Conservation (phyloP, 2,888 invertebrate genomes). For the Campoletis raptor region DNA sequence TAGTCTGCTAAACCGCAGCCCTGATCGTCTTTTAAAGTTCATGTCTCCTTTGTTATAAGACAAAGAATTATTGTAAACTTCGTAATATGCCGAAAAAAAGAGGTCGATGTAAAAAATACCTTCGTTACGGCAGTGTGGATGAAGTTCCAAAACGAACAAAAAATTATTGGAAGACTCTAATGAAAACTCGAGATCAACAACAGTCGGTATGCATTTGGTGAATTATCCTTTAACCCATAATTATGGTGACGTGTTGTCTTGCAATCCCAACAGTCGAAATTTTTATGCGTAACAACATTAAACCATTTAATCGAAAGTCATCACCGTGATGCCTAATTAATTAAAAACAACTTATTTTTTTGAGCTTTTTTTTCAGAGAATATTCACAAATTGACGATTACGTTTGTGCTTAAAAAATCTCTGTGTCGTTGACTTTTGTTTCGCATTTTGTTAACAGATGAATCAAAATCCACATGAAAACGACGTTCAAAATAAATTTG, state of each 20-base stretch:
- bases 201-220: background rate
- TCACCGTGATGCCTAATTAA: no score
- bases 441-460: background rate
- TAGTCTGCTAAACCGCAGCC: no score
- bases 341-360: no score
- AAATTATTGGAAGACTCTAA: background rate
- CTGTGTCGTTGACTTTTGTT: accelerated
- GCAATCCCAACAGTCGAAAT: background rate
- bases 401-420: background rate
- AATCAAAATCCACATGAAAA: background rate
- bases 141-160: background rate
- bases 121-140: background rate
- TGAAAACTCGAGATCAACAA: background rate
- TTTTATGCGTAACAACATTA: background rate
- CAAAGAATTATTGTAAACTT: no score
- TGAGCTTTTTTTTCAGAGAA: background rate
- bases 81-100: background rate
- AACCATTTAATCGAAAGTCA: no score
- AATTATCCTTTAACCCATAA: background rate
- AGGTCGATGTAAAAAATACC: background rate
- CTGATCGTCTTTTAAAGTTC: no score
- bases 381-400: background rate
- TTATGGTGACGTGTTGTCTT: background rate
- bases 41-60: no score
- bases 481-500: background rate